A percentile compares a stretch with the other conserved stretches of the same genome.
Evolutionary conservation across 2,888 invertebrate species (phyloP).

Genomic region (Eudemis profundana): DNA sequence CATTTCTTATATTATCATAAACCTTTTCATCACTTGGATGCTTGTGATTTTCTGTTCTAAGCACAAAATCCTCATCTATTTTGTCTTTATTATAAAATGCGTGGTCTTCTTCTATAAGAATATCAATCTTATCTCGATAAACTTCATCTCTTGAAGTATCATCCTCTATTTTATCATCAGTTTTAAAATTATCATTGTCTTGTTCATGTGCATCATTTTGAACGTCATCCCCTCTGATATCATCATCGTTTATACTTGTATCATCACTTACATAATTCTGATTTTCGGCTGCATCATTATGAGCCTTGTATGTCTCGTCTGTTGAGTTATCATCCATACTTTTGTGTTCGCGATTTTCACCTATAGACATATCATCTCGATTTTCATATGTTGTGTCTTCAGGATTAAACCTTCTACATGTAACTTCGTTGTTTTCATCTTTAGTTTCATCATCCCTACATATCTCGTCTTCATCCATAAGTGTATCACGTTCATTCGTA

Average conservation of each 20-base stretch:
- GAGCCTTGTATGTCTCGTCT: neutral
- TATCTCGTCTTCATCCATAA: slow-evolving; percentile 56
- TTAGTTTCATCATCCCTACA: slow-evolving; percentile 36
- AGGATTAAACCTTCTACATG: neutral
- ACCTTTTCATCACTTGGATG: neutral
- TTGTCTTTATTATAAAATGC: too few relatives aligned
- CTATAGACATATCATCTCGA: neutral
- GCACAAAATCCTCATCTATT: neutral
- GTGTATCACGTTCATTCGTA: slow-evolving; percentile 36
- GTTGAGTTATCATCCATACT: neutral
- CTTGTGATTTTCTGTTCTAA: neutral
- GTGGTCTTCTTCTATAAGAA: too few relatives aligned
- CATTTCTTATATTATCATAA: neutral
- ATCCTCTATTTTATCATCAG: neutral
- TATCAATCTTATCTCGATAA: neutral
- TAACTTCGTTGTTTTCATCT: neutral
- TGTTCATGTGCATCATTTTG: neutral
- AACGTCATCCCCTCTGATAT: neutral
- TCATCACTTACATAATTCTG: neutral
- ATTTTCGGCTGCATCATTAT: neutral
- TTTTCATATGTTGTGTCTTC: neutral
- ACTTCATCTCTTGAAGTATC: neutral
- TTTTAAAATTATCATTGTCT: neutral
- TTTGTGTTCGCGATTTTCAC: neutral
- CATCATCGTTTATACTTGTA: slow-evolving; percentile 1